These are phyloP conservation scores for Drosophila fuyamai DNA, from an alignment of 1,140 invertebrate genomes.

Conservation along the genomic window DNA sequence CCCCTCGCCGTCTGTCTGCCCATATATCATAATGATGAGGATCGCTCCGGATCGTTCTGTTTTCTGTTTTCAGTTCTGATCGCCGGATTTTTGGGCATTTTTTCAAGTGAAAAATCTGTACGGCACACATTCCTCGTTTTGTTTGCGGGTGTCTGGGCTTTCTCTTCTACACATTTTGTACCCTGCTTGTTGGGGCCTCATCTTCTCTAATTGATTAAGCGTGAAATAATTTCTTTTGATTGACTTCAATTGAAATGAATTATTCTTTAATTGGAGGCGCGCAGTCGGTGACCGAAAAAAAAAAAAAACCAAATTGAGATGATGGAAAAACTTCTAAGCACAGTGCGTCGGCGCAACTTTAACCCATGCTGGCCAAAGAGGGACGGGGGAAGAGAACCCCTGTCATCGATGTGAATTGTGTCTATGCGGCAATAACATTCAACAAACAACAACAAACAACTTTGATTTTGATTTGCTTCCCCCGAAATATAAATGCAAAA, in stretches of 20 bases:
- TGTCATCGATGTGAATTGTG: constrained; percentile 54
- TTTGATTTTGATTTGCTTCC: constrained; percentile 56
- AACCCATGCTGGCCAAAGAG: constrained; percentile 1
- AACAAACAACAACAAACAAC: constrained; percentile 38
- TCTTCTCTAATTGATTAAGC: constrained; percentile 77
- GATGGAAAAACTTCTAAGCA: constrained; percentile 25
- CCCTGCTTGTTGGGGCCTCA: constrained; percentile 5
- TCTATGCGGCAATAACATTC: constrained; percentile 60
- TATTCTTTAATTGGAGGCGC: constrained; percentile 77
- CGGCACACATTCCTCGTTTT: constrained; percentile 24
- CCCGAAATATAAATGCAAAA: constrained; percentile 51
- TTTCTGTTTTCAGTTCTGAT: neutral
- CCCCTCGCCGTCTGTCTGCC: constrained; percentile 12
- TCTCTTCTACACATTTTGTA: constrained; percentile 20
- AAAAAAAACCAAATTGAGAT: neutral
- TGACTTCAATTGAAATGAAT: constrained; percentile 83
- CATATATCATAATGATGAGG: constrained; percentile 72
- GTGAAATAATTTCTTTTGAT: constrained; percentile 83
- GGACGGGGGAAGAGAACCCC: neutral
- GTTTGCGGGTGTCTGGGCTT: constrained; percentile 20
- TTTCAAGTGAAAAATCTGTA: constrained; percentile 48
- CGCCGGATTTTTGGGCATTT: neutral
- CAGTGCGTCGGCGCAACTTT: constrained; percentile 52
- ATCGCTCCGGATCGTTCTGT: constrained; percentile 19
- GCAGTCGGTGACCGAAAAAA: constrained; percentile 42